Evolutionary conservation across 1,140 invertebrate species (phyloP), one percentile per base, ranked within the genome.

Genomic region (Charaxes varanes): DNA sequence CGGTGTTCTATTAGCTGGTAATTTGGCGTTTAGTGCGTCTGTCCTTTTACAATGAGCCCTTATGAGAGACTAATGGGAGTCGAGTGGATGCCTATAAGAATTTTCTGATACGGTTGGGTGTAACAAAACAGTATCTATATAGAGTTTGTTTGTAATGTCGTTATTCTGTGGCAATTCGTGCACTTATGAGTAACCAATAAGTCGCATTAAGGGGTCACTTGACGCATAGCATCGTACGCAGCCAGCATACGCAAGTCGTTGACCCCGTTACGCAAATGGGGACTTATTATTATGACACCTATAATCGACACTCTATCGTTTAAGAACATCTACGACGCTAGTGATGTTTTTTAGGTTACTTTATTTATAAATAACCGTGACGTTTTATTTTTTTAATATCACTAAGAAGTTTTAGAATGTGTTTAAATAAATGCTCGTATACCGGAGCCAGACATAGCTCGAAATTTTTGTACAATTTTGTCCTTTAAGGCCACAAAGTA

Each of bases 131-230:
- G 18, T 22, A 34, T 18, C 0, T 31, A 17, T 11, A 36, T n/a
- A 26, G 22, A 17, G n/a, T 26, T 13, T 11, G 14, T 17, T 17
- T 23, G 34, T 22, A 10, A 10, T 7, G 22, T 18, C 19, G 26
- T 7, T 26, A 26, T 36, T 26, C 22, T 36, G 23, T 36, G 14
- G 6, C 22, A 26, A 16, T 35, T 50, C 50, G 41, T 64, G 57
- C 64, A 63, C 62, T 76, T 72, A 77, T 76, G 71, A 78, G 73
- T 72, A 70, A 72, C 71, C 71, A 78, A 77, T 79, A 76, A 77
- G 68, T 77, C 63, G 62, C 58, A 73, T 78, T 74, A 82, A 81
- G 67, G 60, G 77, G 76, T 76, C 74, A 72, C 64, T 77, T 69
- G 61, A 71, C 59, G 73, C 71, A 70, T 68, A 17, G 28, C 53